Base-by-base conservation (phyloP, 2,888 invertebrate genomes). In the Drosophila pseudotalamancana region DNA sequence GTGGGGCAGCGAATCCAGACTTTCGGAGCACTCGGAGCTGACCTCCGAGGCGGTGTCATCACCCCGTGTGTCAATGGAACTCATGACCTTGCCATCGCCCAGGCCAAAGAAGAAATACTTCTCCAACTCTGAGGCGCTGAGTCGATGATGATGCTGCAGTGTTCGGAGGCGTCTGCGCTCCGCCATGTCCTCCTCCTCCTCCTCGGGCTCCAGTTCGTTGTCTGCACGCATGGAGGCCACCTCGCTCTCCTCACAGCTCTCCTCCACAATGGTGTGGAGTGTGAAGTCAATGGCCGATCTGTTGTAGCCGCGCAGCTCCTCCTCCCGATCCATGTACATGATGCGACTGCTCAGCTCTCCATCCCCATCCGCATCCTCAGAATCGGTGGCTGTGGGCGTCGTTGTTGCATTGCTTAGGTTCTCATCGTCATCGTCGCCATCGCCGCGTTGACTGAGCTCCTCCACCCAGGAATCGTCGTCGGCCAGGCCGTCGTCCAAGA, bases 401-500 rank as follows among this genome's bases (percentile, higher is more conserved):
- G 89, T 59, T 94, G 95, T 64, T n/a, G 77, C 80, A 56, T 78
- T 66, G 39, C 78, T 78, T 1, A 78, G 18, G 93, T 93, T 77
- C 0, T 83, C 76, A 12, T 76, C 80, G 4, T 68, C 32, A 5
- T 80, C 80, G 3, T 70, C 76, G 25, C 93, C 93, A 78, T 95
- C 95, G 74, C 95, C 95, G 87, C 95, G 95, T 90, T 95, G 95
- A 83, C 96, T 96, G 69, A 96, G 93, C 90, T 97, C 97, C 91
- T 97, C 97, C 70, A 97, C 97, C 97, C 97, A 97, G 66, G 97
- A 97, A 90, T 97, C 97, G 91, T 97, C 97, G 89, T 97, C 97
- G 48, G 97, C 97, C 59, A 97, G 92, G 71, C 96, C 97, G 92
- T 97, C 97, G 91, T 97, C 97, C 72, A 96, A 93, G 84, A 95